phyloP scores from a whole-genome alignment of 2,797 vertebrate genomes.

The Molossus alvarezi region DNA sequence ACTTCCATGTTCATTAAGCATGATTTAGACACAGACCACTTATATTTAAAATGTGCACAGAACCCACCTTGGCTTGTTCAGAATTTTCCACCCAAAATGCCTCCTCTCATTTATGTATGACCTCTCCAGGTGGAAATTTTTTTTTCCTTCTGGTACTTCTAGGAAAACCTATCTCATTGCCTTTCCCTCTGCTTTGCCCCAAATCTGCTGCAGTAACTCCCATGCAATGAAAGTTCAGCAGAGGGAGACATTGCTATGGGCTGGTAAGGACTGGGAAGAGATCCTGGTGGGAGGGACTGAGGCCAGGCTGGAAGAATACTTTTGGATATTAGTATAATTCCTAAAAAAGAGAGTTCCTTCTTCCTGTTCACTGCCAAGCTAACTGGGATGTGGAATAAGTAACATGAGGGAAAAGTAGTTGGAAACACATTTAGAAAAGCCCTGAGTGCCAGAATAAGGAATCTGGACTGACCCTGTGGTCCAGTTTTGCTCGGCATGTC shows the following conservation, averaged over 20 bases:
- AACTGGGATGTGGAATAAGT: not conserved
- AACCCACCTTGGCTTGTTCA: not conserved
- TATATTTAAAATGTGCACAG: not conserved
- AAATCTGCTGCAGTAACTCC: not conserved
- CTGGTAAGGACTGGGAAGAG: not conserved
- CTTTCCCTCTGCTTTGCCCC: not conserved
- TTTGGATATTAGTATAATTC: not conserved
- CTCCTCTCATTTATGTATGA: not conserved
- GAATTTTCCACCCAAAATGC: not conserved
- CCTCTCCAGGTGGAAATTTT: not conserved
- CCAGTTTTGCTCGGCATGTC: not conserved
- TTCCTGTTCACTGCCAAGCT: not conserved
- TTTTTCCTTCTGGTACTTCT: not conserved
- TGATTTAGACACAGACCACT: not conserved
- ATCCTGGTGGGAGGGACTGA: not conserved
- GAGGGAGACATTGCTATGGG: not conserved
- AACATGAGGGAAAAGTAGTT: not conserved
- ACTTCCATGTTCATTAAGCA: not conserved
- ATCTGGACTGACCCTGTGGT: not conserved
- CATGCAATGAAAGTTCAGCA: conserved; percentile 4
- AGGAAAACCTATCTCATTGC: not conserved
- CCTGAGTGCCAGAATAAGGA: not conserved
- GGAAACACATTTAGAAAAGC: not conserved
- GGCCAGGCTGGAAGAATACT: not conserved
- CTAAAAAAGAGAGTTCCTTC: not conserved